Conservation (phyloP, 2,113 vertebrate genomes). For the Chloebia gouldiae region DNA sequence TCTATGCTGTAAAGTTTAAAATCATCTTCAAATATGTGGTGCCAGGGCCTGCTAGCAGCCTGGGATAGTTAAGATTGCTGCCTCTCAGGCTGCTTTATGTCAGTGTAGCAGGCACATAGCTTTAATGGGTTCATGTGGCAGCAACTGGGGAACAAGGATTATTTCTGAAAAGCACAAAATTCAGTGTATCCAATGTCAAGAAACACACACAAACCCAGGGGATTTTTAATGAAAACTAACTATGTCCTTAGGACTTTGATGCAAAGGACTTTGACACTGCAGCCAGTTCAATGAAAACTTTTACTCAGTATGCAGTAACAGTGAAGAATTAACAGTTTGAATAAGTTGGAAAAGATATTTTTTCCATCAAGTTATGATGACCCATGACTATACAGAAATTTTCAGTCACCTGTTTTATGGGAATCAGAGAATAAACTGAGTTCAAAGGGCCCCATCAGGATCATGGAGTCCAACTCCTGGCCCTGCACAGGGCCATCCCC, state of each 20-base stretch:
- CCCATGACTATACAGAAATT: neutral
- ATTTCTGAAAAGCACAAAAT: neutral
- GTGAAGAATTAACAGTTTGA: neutral
- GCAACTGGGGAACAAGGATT: neutral
- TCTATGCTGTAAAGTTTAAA: neutral
- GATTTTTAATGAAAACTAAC: neutral
- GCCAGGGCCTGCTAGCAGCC: neutral
- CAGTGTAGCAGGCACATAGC: fast-evolving
- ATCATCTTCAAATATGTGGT: neutral
- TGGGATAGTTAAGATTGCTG: neutral
- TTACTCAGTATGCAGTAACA: neutral
- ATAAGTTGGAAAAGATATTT: neutral
- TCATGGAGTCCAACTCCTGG: neutral
- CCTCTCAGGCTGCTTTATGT: neutral
- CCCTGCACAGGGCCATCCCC: neutral
- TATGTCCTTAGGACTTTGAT: neutral
- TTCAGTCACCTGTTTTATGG: neutral
- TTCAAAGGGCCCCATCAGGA: neutral
- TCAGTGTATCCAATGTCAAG: neutral
- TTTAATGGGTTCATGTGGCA: neutral
- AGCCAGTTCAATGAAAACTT: neutral
- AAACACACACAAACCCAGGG: neutral
- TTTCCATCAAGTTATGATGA: neutral
- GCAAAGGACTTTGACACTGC: neutral
- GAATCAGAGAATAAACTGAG: neutral